Evolutionary conservation across 2,888 invertebrate genomes (phyloP), one percentile per base, ranked within the genome.

Genomic region (Xestia xanthographa): DNA sequence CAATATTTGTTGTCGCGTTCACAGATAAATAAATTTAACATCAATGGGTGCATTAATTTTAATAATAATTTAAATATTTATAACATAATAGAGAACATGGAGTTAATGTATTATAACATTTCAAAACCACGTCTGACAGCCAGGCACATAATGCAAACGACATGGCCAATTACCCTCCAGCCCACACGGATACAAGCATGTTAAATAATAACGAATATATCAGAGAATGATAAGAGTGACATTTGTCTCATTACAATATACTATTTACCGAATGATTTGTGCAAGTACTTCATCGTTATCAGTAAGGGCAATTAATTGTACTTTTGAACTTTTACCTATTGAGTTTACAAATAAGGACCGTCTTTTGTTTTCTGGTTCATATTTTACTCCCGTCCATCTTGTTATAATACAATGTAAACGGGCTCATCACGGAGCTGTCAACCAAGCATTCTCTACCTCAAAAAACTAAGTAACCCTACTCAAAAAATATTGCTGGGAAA

Each of bases 321-420:
- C 73, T 84, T 69, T 84, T 84, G 80, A 84, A 79, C 84, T 84
- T 79, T 58, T 62, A 62, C 34, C 34, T 45, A 63, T 1, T 22
- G 29, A 38, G 63, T 45, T 80, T 80, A 77, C 9, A 11, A 5
- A 34, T 79, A 38, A 17, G 26, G 9, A 72, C 14, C 38, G 65
- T 38, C 50, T 29, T 66, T 82, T 66, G 76, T 65, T 75, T 60
- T 38, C 8, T 22, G 5, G 45, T 63, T n/a, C 5, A 38, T 8
- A 43, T 43, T 29, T 69, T 29, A 43, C 17, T 69, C 12, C 38
- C 29, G 26, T 34, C 5, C 34, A 5, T 34, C 34, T 3, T 5
- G 34, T 34, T 34, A 34, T 34, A 34, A 34, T 34, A 34, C 2
- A 34, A 34, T 34, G 34, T 34, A 34, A 34, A 34, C 34, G 34